phyloP scores from a whole-genome alignment of 1,140 invertebrate genomes.

The Papilio polyxenes region DNA sequence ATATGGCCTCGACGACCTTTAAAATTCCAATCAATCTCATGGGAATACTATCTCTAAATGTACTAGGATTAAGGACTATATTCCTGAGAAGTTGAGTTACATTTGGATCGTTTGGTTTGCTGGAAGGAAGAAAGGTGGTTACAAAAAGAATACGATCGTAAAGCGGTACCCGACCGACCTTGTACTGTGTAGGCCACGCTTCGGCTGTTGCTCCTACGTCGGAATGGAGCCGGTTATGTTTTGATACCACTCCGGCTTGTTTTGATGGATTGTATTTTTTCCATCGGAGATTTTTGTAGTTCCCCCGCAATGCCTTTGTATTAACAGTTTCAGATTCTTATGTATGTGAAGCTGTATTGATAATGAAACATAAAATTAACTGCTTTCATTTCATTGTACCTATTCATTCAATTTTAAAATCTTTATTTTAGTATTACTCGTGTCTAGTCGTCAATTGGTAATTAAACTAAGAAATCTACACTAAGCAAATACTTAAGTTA shows the following conservation, averaged over 20 bases:
- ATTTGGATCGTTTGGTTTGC: slow-evolving; percentile 50
- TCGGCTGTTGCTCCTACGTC: slow-evolving; percentile 66
- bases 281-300: slow-evolving; percentile 33
- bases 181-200: slow-evolving; percentile 75
- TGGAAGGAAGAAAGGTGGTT: slow-evolving; percentile 65
- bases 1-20: slow-evolving; percentile 70
- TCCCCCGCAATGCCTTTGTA: slow-evolving; percentile 26
- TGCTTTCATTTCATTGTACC: neutral
- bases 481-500: no score
- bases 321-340: slow-evolving; percentile 3
- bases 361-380: neutral
- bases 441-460: no score
- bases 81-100: neutral
- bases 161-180: slow-evolving; percentile 75
- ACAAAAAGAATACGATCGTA: slow-evolving; percentile 60
- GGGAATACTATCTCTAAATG: slow-evolving; percentile 40
- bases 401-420: neutral
- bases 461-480: no score
- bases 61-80: slow-evolving; percentile 41
- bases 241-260: slow-evolving; percentile 51
- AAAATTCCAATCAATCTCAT: slow-evolving; percentile 59
- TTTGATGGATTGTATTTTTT: slow-evolving; percentile 56
- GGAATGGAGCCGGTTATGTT: slow-evolving; percentile 59
- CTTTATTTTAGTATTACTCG: neutral
- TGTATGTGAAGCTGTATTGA: neutral